Evolutionary conservation across 2,888 invertebrate genomes (phyloP).

Genomic region (Morpho achilles): DNA sequence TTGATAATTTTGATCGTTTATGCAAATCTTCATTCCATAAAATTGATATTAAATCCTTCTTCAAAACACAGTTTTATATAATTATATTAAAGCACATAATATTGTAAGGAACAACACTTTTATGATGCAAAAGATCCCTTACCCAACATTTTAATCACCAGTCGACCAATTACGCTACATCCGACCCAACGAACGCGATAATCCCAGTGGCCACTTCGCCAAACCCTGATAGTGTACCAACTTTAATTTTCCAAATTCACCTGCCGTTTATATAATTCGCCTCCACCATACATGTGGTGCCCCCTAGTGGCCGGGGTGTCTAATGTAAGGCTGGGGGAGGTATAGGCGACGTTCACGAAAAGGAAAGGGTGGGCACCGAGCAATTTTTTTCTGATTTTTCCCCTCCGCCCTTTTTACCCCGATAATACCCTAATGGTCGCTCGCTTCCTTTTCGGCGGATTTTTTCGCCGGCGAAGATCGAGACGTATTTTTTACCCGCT

Average conservation of each 20-base stretch:
- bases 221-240: constrained; percentile 47
- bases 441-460: constrained; percentile 73
- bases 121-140: constrained; percentile 15
- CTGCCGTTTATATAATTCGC: constrained; percentile 71
- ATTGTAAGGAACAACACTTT: neutral
- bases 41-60: too few relatives aligned
- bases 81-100: too few relatives aligned
- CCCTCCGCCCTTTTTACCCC: constrained; percentile 64
- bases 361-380: constrained; percentile 73
- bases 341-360: constrained; percentile 68
- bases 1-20: too few relatives aligned
- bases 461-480: constrained; percentile 66
- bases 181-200: constrained; percentile 27
- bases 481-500: constrained; percentile 69
- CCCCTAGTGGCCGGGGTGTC: constrained; percentile 54
- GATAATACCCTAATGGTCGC: constrained; percentile 79
- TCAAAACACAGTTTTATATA: too few relatives aligned
- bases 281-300: constrained; percentile 57
- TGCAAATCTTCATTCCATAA: too few relatives aligned
- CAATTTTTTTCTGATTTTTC: constrained; percentile 75
- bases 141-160: constrained; percentile 15
- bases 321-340: constrained; percentile 63
- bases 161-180: constrained; percentile 25
- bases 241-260: constrained; percentile 78
- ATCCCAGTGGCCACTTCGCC: constrained; percentile 37